phyloP scores from a whole-genome alignment of 2,888 invertebrate species.

The Alsophila aescularia region DNA sequence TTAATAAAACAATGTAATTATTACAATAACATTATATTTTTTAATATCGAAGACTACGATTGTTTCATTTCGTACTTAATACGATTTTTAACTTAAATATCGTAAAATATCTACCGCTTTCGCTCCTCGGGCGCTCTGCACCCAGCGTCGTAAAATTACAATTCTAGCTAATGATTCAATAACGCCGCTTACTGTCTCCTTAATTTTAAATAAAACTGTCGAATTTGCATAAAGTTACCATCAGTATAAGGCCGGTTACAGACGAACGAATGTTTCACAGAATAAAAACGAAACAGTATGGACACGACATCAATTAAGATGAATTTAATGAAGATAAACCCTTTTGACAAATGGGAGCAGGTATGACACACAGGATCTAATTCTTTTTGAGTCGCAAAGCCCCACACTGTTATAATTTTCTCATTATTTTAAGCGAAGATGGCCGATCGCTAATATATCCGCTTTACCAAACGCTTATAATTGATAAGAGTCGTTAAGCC shows the following conservation, averaged over 20 bases:
- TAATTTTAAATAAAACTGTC: constrained; percentile 54
- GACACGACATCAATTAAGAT: background rate
- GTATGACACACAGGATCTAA: too few species aligned
- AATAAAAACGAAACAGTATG: constrained; percentile 12
- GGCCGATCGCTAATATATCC: too few species aligned
- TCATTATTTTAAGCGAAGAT: too few species aligned
- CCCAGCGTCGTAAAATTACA: constrained; percentile 49
- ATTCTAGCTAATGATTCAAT: constrained; percentile 54
- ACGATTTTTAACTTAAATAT: background rate
- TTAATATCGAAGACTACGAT: too few species aligned
- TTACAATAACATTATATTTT: too few species aligned
- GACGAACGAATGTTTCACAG: constrained; percentile 12
- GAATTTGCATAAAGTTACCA: constrained; percentile 50
- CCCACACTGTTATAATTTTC: too few species aligned
- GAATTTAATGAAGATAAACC: background rate
- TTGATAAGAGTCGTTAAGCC: too few species aligned
- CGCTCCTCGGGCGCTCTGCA: constrained; percentile 16
- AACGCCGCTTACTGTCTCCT: constrained; percentile 37
- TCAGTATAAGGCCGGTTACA: constrained; percentile 33
- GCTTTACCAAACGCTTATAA: too few species aligned
- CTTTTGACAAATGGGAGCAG: too few species aligned
- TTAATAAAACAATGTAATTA: too few species aligned
- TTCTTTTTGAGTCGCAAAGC: too few species aligned
- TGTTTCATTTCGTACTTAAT: too few species aligned
- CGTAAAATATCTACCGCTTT: background rate